Percentiles rank a stretch among this genome's conserved stretches.
Conservation (phyloP, 2,797 vertebrate genomes). For the Basileuterus tristriatus region DNA sequence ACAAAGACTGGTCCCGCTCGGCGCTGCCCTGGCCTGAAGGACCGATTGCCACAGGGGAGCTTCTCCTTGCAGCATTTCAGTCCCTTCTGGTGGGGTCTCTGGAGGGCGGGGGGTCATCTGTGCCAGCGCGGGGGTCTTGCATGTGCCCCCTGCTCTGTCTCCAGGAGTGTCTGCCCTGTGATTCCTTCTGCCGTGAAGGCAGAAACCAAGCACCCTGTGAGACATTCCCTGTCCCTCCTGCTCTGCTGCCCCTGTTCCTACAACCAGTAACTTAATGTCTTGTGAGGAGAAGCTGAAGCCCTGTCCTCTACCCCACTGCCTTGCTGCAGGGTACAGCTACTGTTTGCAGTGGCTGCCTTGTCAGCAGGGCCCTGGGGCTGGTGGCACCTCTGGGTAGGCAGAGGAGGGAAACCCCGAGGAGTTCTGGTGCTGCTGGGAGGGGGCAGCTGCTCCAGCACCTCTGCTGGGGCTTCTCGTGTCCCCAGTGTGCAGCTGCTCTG, state of each 20-base stretch:
- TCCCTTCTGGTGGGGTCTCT: neutral
- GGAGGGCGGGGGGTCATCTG: neutral
- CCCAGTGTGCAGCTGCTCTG: neutral
- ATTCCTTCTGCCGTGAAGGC: neutral
- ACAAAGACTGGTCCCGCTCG: fast-evolving
- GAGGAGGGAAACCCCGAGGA: neutral
- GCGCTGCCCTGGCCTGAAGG: neutral
- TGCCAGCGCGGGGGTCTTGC: conserved; percentile 36
- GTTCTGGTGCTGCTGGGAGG: neutral
- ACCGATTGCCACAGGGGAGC: neutral
- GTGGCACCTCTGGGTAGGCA: neutral
- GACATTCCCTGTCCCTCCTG: neutral
- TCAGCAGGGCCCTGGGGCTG: neutral
- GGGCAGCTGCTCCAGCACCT: neutral
- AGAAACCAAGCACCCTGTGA: neutral
- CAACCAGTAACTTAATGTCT: neutral
- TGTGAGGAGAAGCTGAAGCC: neutral
- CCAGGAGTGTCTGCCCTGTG: neutral
- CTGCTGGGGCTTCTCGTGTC: fast-evolving
- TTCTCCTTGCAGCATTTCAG: conserved; percentile 7
- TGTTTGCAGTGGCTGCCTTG: neutral
- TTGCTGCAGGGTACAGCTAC: neutral
- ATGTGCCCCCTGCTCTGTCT: conserved; percentile 27
- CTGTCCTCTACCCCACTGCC: neutral
- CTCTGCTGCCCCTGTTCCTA: neutral